Evolutionary conservation across 2,113 vertebrate genomes (phyloP).

Genomic region (Eonycteris spelaea): DNA sequence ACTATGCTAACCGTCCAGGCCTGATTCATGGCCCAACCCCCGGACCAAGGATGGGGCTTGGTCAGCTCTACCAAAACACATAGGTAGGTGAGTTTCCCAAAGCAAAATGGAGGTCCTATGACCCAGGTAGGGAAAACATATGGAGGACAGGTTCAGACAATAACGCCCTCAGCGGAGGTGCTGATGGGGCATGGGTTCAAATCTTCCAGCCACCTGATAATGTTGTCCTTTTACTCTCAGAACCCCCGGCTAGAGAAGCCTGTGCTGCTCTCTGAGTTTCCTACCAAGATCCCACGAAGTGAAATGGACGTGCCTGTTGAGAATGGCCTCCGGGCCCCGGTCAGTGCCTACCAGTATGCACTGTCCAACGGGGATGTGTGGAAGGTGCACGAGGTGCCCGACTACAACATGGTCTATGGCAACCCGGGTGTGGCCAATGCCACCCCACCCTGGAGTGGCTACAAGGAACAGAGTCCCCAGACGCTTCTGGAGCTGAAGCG

Average conservation of each 20-base stretch:
- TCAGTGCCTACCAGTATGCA: slow-evolving; percentile 82
- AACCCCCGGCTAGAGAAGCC: slow-evolving; percentile 83
- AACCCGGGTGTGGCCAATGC: slow-evolving; percentile 63
- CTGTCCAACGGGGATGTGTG: slow-evolving; percentile 83
- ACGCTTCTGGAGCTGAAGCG: slow-evolving; percentile 96
- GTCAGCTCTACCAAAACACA: background rate
- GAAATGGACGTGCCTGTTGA: slow-evolving; percentile 85
- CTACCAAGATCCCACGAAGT: slow-evolving; percentile 82
- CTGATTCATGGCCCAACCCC: background rate
- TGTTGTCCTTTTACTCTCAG: slow-evolving; percentile 69
- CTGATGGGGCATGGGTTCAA: background rate
- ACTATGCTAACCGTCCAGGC: background rate
- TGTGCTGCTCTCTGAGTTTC: slow-evolving; percentile 83
- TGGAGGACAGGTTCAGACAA: no score
- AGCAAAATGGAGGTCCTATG: background rate
- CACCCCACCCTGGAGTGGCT: slow-evolving; percentile 82
- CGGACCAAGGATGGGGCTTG: background rate
- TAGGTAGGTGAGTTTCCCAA: background rate
- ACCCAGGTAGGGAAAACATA: background rate
- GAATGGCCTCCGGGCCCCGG: slow-evolving; percentile 83
- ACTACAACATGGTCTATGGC: slow-evolving; percentile 77
- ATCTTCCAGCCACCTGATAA: background rate
- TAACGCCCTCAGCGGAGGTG: background rate
- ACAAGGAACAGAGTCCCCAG: slow-evolving; percentile 89
- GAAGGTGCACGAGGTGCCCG: slow-evolving; percentile 78